Evolutionary conservation across 2,113 vertebrate species (phyloP).

Genomic region (Upupa epops): DNA sequence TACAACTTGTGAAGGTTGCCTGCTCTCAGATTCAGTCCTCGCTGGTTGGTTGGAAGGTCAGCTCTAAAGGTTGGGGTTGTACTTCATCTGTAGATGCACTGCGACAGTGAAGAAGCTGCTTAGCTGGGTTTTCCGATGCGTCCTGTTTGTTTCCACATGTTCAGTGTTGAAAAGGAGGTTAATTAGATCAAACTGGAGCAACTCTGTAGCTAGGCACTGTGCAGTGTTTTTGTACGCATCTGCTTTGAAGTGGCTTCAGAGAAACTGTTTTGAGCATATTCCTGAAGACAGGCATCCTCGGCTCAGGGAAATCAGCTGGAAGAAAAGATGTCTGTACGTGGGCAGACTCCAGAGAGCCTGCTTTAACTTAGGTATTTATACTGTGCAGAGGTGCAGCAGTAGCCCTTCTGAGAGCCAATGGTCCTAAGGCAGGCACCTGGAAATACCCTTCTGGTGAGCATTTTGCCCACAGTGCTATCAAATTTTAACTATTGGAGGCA

Average conservation of each 20-base stretch:
- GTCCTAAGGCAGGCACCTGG: background rate
- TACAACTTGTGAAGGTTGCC: background rate
- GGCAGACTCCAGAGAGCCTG: background rate
- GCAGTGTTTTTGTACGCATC: background rate
- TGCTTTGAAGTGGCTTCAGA: slow-evolving; percentile 37
- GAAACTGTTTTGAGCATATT: background rate
- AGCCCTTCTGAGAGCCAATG: background rate
- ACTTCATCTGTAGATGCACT: background rate
- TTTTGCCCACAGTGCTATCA: background rate
- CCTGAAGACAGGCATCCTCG: accelerated
- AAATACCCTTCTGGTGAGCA: background rate
- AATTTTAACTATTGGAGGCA: background rate
- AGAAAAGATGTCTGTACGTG: background rate
- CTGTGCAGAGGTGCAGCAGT: background rate
- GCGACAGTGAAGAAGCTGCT: background rate
- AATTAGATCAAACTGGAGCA: slow-evolving; percentile 33
- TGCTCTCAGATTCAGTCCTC: background rate
- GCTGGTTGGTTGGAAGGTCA: background rate
- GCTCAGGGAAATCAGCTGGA: background rate
- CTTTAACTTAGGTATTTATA: background rate
- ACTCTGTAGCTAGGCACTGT: background rate
- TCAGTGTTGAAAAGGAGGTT: slow-evolving; percentile 8
- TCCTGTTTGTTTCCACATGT: background rate
- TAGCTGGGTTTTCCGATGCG: background rate
- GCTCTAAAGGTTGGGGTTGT: background rate